phyloP scores from a whole-genome alignment of 2,113 vertebrate genomes.

The Loxodonta africana region DNA sequence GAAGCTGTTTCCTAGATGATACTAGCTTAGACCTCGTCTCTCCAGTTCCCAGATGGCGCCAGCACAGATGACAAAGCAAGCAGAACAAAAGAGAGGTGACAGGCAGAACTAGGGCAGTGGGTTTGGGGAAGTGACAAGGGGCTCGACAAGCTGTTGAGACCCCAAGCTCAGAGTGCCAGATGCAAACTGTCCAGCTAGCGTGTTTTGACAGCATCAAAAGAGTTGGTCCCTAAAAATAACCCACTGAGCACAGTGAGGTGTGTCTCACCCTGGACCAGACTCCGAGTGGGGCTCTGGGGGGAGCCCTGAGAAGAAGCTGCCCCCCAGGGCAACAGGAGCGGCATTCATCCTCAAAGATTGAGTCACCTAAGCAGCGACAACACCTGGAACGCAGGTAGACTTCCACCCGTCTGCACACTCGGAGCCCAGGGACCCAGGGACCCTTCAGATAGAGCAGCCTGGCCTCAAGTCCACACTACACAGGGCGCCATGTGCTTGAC shows the following conservation, averaged over 20 bases:
- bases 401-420: background rate
- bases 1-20: background rate
- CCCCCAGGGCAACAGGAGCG: background rate
- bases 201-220: background rate
- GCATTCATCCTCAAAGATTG: background rate
- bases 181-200: background rate
- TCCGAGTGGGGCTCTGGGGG: background rate
- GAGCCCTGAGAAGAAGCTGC: background rate
- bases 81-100: background rate
- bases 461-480: background rate
- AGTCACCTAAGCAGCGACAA: background rate
- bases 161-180: background rate
- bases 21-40: background rate
- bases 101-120: conserved; percentile 36
- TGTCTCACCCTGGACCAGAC: background rate
- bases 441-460: fast-evolving
- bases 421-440: background rate
- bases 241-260: background rate
- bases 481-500: background rate
- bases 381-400: background rate
- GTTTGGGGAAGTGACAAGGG: background rate
- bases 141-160: background rate
- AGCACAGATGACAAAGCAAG: conserved; percentile 33
- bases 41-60: background rate
- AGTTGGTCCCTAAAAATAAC: background rate